Conservation (phyloP, 2,888 invertebrate species). For the Bedellia somnulentella region DNA sequence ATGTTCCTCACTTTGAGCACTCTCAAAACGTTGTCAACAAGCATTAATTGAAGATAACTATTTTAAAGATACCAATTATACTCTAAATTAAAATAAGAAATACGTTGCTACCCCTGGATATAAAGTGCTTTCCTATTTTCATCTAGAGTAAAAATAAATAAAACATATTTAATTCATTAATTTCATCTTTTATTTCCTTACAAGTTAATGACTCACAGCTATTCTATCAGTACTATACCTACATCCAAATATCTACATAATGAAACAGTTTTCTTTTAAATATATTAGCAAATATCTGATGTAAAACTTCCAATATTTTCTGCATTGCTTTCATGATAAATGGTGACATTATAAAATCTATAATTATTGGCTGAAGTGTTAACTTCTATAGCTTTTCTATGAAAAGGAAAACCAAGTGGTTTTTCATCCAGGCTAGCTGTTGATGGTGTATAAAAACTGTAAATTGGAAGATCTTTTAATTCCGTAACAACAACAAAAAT, state of each 20-base stretch:
- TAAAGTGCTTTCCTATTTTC: neutral
- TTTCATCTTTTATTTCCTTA: neutral
- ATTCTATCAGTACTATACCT: neutral
- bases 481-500: constrained; percentile 36
- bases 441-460: constrained; percentile 12
- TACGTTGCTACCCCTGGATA: neutral
- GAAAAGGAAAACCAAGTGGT: constrained; percentile 46
- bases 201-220: neutral
- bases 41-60: constrained; percentile 2
- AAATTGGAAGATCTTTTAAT: no score
- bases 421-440: constrained; percentile 22
- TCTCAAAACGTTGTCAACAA: constrained; percentile 5
- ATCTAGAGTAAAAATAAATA: no score
- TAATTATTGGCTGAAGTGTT: constrained; percentile 25
- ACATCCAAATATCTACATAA: no score
- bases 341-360: constrained; percentile 31
- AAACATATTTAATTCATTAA: no score
- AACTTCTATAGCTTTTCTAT: constrained; percentile 21
- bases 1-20: constrained; percentile 18
- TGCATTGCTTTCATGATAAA: constrained; percentile 26
- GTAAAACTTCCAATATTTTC: constrained; percentile 3
- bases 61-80: neutral
- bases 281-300: neutral
- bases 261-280: no score
- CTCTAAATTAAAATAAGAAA: neutral